These are phyloP conservation scores for Drosophila infuscata DNA, from an alignment of 2,888 invertebrate genomes.

Conservation along the genomic window DNA sequence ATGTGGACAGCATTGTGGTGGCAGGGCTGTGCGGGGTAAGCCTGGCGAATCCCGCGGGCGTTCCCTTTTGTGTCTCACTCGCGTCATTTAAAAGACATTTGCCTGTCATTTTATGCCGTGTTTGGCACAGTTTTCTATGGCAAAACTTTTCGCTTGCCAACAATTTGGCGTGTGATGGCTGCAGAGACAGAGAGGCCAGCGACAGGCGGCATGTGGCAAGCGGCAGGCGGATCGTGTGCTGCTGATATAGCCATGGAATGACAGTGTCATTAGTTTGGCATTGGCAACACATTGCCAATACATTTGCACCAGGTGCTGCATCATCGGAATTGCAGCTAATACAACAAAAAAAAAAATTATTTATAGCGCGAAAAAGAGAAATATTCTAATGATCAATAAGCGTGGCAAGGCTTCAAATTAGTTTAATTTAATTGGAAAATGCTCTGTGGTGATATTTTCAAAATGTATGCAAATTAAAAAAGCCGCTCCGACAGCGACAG, in stretches of 20 bases:
- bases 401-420: slow-evolving; percentile 52
- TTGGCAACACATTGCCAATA: slow-evolving; percentile 79
- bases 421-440: slow-evolving; percentile 72
- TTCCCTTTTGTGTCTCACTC: slow-evolving; percentile 80
- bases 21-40: not conserved
- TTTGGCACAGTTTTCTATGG: slow-evolving; percentile 75
- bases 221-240: slow-evolving; percentile 11
- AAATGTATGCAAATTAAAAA: slow-evolving; percentile 70
- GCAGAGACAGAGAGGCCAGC: not conserved
- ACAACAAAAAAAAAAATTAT: slow-evolving; percentile 11
- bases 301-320: slow-evolving; percentile 75
- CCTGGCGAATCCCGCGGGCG: slow-evolving; percentile 74
- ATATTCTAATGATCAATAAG: slow-evolving; percentile 56
- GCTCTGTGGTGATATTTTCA: slow-evolving; percentile 24
- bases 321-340: slow-evolving; percentile 13
- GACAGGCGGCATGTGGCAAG: not conserved
- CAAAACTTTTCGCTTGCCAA: slow-evolving; percentile 70
- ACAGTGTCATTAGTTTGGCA: slow-evolving; percentile 76
- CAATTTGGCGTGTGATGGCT: slow-evolving; percentile 16
- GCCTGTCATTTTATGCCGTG: slow-evolving; percentile 83
- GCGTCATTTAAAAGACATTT: slow-evolving; percentile 83
- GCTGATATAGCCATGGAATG: slow-evolving; percentile 43
- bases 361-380: slow-evolving; percentile 1
- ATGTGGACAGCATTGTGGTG: slow-evolving; percentile 40
- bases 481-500: slow-evolving; percentile 39